phyloP scores from a whole-genome alignment of 2,113 vertebrate genomes.

The Corythornis cristatus region DNA sequence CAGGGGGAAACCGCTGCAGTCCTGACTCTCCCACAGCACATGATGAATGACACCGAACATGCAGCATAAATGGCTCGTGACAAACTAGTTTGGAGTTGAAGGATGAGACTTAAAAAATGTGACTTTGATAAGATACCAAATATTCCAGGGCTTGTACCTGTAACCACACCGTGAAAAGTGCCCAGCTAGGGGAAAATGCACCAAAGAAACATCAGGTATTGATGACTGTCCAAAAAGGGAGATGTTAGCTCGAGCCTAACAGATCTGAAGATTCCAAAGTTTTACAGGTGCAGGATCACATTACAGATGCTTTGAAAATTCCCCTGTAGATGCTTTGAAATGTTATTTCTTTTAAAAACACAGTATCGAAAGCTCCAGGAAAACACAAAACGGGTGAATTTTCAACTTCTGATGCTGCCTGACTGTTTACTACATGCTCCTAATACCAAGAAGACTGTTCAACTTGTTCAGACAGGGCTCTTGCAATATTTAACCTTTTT shows the following conservation, averaged over 20 bases:
- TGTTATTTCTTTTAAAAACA: background rate
- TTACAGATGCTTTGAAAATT: background rate
- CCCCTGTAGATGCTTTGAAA: background rate
- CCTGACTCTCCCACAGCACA: background rate
- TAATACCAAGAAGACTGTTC: background rate
- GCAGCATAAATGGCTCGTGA: background rate
- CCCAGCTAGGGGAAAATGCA: background rate
- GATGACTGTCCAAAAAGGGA: background rate
- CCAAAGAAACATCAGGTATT: background rate
- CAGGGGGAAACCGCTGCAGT: background rate
- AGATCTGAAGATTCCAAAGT: background rate
- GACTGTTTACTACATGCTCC: background rate
- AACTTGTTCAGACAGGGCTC: background rate
- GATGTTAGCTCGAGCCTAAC: accelerated
- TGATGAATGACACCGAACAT: background rate
- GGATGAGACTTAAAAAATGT: background rate
- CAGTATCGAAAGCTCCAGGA: background rate
- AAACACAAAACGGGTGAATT: background rate
- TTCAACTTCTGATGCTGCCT: background rate
- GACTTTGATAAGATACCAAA: background rate
- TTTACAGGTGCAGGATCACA: background rate
- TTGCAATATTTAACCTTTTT: background rate
- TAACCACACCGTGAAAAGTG: background rate
- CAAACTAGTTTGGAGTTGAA: background rate
- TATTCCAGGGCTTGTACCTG: background rate